Percentiles rank a stretch among this genome's conserved stretches.
Conservation (phyloP, 2,888 invertebrate species). For the Agrochola macilenta region DNA sequence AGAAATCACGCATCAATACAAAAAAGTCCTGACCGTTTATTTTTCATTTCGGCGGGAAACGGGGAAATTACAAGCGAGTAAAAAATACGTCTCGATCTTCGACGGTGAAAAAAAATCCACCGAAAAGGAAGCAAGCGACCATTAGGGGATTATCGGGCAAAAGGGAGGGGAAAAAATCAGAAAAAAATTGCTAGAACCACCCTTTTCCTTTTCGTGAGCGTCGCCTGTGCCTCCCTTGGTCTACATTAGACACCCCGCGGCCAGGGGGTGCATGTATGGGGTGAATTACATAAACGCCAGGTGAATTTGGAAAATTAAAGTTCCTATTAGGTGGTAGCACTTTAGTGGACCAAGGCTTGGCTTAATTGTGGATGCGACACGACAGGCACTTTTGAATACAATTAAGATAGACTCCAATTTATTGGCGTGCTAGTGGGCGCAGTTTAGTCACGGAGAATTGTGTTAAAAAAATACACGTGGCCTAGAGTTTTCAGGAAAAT, state of each 20-base stretch:
- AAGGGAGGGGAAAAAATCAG: constrained; percentile 87
- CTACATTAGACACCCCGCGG: constrained; percentile 84
- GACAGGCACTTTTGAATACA: constrained; percentile 61
- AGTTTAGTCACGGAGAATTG: constrained; percentile 13
- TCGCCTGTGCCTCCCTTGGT: constrained; percentile 82
- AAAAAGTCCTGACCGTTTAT: constrained; percentile 76
- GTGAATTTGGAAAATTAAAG: constrained; percentile 90
- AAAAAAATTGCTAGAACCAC: constrained; percentile 89
- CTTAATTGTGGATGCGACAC: constrained; percentile 67
- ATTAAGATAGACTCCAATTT: constrained; percentile 53
- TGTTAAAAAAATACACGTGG: constrained; percentile 5
- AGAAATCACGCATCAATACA: constrained; percentile 80
- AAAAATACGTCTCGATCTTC: constrained; percentile 89
- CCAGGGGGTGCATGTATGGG: constrained; percentile 82
- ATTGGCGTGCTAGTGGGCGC: constrained; percentile 32
- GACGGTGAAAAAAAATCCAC: constrained; percentile 83
- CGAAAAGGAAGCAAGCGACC: constrained; percentile 90
- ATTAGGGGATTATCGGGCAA: constrained; percentile 90
- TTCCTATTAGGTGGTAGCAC: constrained; percentile 68
- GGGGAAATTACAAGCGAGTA: constrained; percentile 86
- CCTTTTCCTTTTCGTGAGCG: constrained; percentile 89
- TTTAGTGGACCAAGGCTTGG: constrained; percentile 62
- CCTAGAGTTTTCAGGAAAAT: not conserved
- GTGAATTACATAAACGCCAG: constrained; percentile 88
- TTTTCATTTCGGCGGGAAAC: constrained; percentile 85